Conservation (phyloP, 2,113 vertebrate genomes). For the Mugil cephalus region DNA sequence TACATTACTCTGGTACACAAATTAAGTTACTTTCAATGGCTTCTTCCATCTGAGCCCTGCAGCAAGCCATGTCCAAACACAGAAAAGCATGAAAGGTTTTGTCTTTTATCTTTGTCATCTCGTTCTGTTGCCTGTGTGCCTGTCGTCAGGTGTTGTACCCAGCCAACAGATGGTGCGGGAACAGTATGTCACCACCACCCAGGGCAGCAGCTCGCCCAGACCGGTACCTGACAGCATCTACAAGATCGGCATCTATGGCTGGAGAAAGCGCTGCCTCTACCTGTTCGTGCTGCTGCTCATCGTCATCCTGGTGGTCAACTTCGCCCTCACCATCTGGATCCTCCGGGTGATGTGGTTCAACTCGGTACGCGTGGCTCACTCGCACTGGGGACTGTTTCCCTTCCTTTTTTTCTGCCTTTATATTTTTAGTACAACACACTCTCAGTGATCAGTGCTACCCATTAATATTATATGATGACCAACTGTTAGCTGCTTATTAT, state of each 20-base stretch:
- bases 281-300: constrained; percentile 94
- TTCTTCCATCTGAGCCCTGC: constrained; percentile 9
- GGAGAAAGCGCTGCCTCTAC: constrained; percentile 99
- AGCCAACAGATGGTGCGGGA: constrained; percentile 92
- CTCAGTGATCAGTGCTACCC: neutral
- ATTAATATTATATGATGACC: neutral
- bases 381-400: neutral
- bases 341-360: constrained; percentile 99
- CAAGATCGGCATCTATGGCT: constrained; percentile 98
- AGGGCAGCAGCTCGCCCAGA: constrained; percentile 84
- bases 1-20: neutral
- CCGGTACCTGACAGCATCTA: constrained; percentile 86
- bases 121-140: neutral
- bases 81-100: neutral
- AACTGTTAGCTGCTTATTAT: constrained; percentile 4
- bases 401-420: neutral
- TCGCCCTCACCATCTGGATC: constrained; percentile 97
- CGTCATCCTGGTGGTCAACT: constrained; percentile 92
- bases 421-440: neutral
- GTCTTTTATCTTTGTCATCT: neutral
- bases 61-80: neutral
- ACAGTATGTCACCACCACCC: constrained; percentile 89
- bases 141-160: constrained; percentile 12
- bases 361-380: constrained; percentile 83
- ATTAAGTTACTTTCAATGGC: neutral